These are phyloP conservation scores for Nymphicus hollandicus DNA, from an alignment of 2,113 vertebrate genomes.

Conservation along the genomic window DNA sequence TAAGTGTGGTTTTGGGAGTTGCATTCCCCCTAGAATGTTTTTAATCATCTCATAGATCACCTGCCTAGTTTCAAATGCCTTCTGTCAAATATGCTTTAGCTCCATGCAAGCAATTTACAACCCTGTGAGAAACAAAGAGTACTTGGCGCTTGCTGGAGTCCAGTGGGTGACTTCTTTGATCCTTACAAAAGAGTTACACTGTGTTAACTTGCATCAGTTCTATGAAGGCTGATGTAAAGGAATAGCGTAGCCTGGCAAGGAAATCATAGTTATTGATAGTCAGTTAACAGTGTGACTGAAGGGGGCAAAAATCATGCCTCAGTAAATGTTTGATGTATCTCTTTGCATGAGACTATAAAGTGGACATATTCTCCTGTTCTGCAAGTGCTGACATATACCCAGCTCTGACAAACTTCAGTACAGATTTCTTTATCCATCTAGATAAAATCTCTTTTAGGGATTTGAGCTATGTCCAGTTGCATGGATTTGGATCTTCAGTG, in stretches of 20 bases:
- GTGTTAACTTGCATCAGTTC: not conserved
- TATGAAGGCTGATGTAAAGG: not conserved
- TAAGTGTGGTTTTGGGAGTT: conserved; percentile 7
- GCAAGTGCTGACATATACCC: not conserved
- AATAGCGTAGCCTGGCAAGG: not conserved
- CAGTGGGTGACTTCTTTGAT: not conserved
- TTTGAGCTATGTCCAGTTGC: not conserved
- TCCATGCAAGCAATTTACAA: not conserved
- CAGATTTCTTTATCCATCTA: not conserved
- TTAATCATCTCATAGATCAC: conserved; percentile 46
- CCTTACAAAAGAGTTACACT: not conserved
- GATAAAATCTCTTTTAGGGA: not conserved
- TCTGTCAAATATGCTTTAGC: not conserved
- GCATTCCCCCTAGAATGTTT: conserved; percentile 15
- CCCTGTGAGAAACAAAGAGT: not conserved
- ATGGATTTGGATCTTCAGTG: not conserved
- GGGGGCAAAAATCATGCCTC: not conserved
- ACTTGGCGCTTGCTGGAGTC: not conserved
- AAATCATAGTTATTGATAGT: not conserved
- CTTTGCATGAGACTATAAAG: not conserved
- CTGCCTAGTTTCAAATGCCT: conserved; percentile 3
- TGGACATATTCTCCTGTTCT: not conserved
- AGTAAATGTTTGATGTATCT: not conserved
- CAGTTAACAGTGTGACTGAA: not conserved
- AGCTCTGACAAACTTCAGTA: not conserved